Evolutionary conservation across 1,140 invertebrate species (phyloP), one percentile per base, ranked within the genome.

Genomic region (Drosophila simulans): DNA sequence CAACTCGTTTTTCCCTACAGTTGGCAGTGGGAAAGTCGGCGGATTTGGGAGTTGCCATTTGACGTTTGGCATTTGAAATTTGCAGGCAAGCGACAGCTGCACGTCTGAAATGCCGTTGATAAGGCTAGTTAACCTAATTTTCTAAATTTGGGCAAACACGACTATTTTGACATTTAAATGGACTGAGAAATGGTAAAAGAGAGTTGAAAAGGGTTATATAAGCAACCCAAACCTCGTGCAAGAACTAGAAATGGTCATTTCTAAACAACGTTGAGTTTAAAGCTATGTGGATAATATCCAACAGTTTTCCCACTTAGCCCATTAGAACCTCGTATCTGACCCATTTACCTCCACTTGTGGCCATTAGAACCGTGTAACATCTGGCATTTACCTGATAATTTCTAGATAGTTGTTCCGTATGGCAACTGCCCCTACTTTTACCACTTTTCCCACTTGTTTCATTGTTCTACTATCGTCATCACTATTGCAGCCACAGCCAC

Each of bases 71-170:
- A 63, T 51, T 49, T 64, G 43, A 13, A 55, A 31, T 31, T 31
- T 45, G 48, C 27, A 35, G 40, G 40, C 17, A 53, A 37, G 34
- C 20, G 39, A 37, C 53, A 17, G 37, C 25, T 12, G n/a, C 17
- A 37, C 31, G 17, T 22, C 46, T 68, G 62, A 66, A 69, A 66
- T 35, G 64, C 37, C 34, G 62, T 66, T 68, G 46, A 68, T 66
- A 66, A 66, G 31, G 53, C 27, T 51, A 35, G 52, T 69, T 46
- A 69, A 55, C 63, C 63, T 39, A 45, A 54, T 69, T 69, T 68
- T 20, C 25, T 22, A 49, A 65, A 42, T 64, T 51, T 49, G 15
- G 63, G 17, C 34, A 43, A 63, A 40, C 59, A 60, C 27, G 59
- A 63, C 11, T 5, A 20, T 13, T 42, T 35, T 59, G 60, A 35